Evolutionary conservation across 2,888 invertebrate species (phyloP).

Genomic region (Allophyes oxyacanthae): DNA sequence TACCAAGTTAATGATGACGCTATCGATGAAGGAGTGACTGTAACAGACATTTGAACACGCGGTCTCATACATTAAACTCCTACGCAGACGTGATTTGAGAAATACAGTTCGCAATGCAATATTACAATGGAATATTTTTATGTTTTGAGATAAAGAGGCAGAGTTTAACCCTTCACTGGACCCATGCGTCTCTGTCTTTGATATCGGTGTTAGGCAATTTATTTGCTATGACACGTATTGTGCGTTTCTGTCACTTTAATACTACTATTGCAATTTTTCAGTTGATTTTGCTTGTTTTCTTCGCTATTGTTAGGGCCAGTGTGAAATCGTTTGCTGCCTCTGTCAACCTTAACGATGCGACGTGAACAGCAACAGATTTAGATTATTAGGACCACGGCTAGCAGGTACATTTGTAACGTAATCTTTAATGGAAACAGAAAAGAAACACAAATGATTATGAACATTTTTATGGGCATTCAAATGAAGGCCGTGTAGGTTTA

Average conservation of each 20-base stretch:
- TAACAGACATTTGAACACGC: conserved; percentile 59
- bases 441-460: conserved; percentile 10
- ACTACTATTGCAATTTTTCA: conserved; percentile 71
- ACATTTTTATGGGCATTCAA: conserved; percentile 21
- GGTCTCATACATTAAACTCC: conserved; percentile 53
- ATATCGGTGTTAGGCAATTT: conserved; percentile 77
- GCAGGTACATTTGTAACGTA: conserved; percentile 36
- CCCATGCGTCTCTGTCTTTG: conserved; percentile 75
- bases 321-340: conserved; percentile 68
- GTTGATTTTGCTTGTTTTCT: conserved; percentile 68
- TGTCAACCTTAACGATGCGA: conserved; percentile 68
- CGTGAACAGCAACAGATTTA: conserved; percentile 59
- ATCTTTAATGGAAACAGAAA: conserved; percentile 17
- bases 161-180: conserved; percentile 64
- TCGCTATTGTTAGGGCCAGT: conserved; percentile 64
- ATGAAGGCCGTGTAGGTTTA: conserved; percentile 11
- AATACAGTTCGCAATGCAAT: conserved; percentile 64
- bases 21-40: conserved; percentile 37
- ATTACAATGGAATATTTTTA: conserved; percentile 73
- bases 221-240: conserved; percentile 79
- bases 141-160: conserved; percentile 62
- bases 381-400: conserved; percentile 44
- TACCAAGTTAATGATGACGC: conserved; percentile 36
- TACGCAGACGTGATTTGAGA: conserved; percentile 62
- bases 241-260: conserved; percentile 66